A percentile compares a stretch with the other conserved stretches of the same genome.
phyloP scores from a whole-genome alignment of 2,113 vertebrate species.

The Anhinga rufa region DNA sequence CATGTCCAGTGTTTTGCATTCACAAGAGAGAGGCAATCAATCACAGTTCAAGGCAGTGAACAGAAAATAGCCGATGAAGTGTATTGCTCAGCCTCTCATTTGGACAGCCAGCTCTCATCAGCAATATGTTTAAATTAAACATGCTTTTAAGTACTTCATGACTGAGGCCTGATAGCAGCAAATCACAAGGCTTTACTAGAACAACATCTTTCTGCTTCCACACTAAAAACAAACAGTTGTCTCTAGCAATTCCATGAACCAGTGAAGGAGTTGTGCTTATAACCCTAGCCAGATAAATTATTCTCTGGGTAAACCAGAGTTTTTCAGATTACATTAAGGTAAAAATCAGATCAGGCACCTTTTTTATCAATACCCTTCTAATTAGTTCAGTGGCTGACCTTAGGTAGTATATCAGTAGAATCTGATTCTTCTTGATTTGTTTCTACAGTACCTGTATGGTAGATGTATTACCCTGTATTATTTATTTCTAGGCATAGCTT shows the following conservation, averaged over 20 bases:
- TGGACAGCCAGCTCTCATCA: neutral
- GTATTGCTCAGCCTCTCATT: neutral
- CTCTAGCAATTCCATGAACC: neutral
- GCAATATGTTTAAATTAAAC: neutral
- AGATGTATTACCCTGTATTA: neutral
- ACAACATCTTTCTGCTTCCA: neutral
- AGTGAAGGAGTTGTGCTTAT: neutral
- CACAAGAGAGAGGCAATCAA: neutral
- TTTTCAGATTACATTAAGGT: neutral
- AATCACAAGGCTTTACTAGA: neutral
- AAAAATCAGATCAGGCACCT: neutral
- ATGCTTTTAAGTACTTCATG: neutral
- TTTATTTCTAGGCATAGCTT: neutral
- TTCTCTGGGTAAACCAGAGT: neutral
- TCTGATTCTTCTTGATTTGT: neutral
- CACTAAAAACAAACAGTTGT: neutral
- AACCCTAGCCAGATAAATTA: neutral
- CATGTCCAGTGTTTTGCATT: neutral
- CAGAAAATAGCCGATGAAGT: neutral
- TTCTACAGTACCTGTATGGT: neutral
- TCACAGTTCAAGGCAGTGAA: neutral
- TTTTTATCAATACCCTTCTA: neutral
- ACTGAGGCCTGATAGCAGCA: neutral
- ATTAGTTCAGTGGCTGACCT: neutral
- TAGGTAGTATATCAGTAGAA: neutral